Evolutionary conservation across 1,140 invertebrate species (phyloP), one percentile per base, ranked within the genome.

Genomic region (Drosophila arawakana): DNA sequence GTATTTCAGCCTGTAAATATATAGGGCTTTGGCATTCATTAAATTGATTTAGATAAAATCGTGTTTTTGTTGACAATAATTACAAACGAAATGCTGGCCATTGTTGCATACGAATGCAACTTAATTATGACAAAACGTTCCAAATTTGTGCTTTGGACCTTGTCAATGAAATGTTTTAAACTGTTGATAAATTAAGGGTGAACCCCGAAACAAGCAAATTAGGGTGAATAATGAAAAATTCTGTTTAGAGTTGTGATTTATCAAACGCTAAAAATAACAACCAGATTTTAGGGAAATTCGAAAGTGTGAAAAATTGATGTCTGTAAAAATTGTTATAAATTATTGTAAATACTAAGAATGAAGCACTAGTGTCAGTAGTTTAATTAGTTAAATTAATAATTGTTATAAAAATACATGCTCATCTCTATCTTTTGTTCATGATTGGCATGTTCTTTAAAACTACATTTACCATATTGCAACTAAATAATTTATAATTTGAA

Each of bases 21-120:
- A 21, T 21, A 30, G 25, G 15, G 57, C 67, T 52, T 44, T 43
- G 73, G 73, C 69, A 73, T 81, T 86, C 83, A 83, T 88, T 88
- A 76, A 86, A 86, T 88, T 86, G 83, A 83, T 89, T 86, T 88
- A 88, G 83, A 88, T 86, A 83, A 80, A 83, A 80, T 84, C 69
- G 67, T 86, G 73, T 83, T 73, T 80, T 69, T 89, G 80, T 78
- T 88, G 83, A 79, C 67, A 76, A 72, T 72, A 66, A 85, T 86
- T 85, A 78, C 82, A 60, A 65, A 81, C 68, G 58, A 74, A 73
- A 68, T 79, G 82, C 61, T 39, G 57, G 41, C 43, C 50, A 41
- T 34, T 69, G 54, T 41, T 6, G 37, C 25, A 43, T 25, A 15
- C 62, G 67, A 65, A 71, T 74, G 59, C 80, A 77, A 70, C 76